Evolutionary conservation across 2,888 invertebrate species (phyloP), one percentile per base, ranked within the genome.

Genomic region (Acanthosepion pharaonis): DNA sequence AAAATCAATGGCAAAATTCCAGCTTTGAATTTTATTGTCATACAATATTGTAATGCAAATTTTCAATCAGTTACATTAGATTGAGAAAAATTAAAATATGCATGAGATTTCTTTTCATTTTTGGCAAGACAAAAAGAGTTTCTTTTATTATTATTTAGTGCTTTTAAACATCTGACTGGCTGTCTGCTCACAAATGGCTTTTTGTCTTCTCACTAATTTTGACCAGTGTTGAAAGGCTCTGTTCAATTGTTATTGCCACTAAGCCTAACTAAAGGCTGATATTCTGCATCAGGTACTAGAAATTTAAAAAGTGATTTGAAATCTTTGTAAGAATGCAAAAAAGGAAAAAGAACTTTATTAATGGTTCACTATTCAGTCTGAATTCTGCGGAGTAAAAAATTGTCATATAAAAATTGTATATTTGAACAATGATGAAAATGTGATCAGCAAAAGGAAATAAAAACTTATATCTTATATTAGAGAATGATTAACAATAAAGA

Each of bases 21-120:
- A 78, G n/a, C n/a, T 78, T 33, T 33, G 78, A n/a, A 78, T 78
- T 78, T 78, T 78, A 78, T 78, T 78, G 4, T 15, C n/a, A 78
- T n/a, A 78, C 78, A n/a, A 78, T 78, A 78, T 78, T 78, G 78
- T 78, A 78, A 78, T 78, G 78, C 78, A 78, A 78, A 78, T 78
- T n/a, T 78, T 15, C n/a, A 78, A n/a, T 33, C 11, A 18, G 78
- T 78, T 78, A 33, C 78, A 78, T 78, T 78, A n/a, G n/a, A 59
- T 23, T 59, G 59, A 78, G n/a, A 33, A 33, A 33, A 78, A 33
- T n/a, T 78, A 3, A 78, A 78, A 78, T 78, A 78, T 33, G 11
- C 78, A 78, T 2, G 2, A 11, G 18, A n/a, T n/a, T 78, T 78
- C 33, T 78, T 33, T 78, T 20, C 20, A 11, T 78, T 78, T n/a